phyloP scores from a whole-genome alignment of 2,888 invertebrate genomes.

The Drosophila colorata region DNA sequence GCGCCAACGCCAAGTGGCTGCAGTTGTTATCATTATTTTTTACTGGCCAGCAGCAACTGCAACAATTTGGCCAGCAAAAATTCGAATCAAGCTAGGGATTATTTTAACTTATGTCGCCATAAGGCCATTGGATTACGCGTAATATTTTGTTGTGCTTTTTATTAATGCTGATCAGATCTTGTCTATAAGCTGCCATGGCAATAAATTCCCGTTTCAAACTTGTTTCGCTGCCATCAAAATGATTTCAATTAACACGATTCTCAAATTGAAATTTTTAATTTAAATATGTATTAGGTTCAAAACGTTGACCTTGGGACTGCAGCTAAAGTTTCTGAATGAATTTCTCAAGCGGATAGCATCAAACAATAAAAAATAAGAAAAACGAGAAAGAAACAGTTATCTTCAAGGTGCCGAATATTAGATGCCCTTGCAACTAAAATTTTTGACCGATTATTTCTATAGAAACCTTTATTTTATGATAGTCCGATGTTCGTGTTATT shows the following conservation, averaged over 20 bases:
- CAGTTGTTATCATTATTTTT: slow-evolving; percentile 36
- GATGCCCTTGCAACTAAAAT: too few species aligned
- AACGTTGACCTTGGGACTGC: slow-evolving; percentile 45
- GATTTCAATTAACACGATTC: slow-evolving; percentile 20
- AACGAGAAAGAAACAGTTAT: background rate
- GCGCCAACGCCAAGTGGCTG: slow-evolving; percentile 10
- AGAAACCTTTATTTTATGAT: too few species aligned
- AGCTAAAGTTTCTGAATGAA: slow-evolving; percentile 64
- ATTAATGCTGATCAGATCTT: slow-evolving; percentile 5
- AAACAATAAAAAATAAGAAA: slow-evolving; percentile 30
- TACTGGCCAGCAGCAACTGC: slow-evolving; percentile 5
- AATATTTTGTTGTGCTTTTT: background rate
- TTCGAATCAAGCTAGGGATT: slow-evolving; percentile 17
- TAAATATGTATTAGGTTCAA: slow-evolving; percentile 25
- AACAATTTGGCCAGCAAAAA: slow-evolving; percentile 16
- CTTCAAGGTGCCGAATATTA: too few species aligned
- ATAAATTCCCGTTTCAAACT: slow-evolving; percentile 10
- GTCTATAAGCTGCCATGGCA: background rate
- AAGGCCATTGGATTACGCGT: background rate
- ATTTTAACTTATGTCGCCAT: background rate
- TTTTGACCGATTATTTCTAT: too few species aligned
- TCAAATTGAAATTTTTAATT: slow-evolving; percentile 9
- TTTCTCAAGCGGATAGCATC: slow-evolving; percentile 12
- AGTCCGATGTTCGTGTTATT: too few species aligned
- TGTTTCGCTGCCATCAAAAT: slow-evolving; percentile 23